Evolutionary conservation across 2,113 vertebrate genomes (phyloP).

Genomic region (Pachypanchax playfairii): DNA sequence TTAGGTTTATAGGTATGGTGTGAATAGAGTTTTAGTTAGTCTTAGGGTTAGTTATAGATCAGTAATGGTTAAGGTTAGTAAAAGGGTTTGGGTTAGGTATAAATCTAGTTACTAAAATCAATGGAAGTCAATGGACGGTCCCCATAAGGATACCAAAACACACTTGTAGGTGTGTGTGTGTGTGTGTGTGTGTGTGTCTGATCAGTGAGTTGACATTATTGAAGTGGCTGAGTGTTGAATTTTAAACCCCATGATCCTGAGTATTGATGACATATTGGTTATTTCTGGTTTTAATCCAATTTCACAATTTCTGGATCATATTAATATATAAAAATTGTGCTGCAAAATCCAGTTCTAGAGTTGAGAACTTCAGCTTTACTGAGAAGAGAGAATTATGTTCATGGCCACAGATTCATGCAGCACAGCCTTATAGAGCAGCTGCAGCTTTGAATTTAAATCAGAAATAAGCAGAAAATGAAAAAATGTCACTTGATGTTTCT

Average conservation of each 20-base stretch:
- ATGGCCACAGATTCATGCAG: not conserved
- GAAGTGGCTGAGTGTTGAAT: not conserved
- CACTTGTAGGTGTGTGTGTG: too few relatives aligned
- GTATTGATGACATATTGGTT: not conserved
- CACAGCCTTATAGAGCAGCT: not conserved
- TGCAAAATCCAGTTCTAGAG: not conserved
- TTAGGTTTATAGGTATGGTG: too few relatives aligned
- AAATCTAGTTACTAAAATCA: too few relatives aligned
- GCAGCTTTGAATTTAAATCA: not conserved
- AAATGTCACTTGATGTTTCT: not conserved
- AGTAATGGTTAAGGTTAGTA: too few relatives aligned
- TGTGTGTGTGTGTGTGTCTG: not conserved
- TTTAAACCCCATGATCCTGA: not conserved
- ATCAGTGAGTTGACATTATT: slow-evolving; percentile 3
- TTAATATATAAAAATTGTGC: not conserved
- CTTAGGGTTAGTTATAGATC: too few relatives aligned
- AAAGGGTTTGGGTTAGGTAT: too few relatives aligned
- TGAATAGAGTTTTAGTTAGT: too few relatives aligned
- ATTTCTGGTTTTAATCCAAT: slow-evolving; percentile 7
- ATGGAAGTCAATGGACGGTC: too few relatives aligned
- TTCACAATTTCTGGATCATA: slow-evolving; percentile 8
- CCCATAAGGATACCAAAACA: too few relatives aligned
- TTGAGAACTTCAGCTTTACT: not conserved
- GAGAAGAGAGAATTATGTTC: not conserved
- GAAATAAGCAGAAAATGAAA: not conserved